Base-by-base conservation (phyloP, 2,113 vertebrate species). In the Cyanocitta stelleri region DNA sequence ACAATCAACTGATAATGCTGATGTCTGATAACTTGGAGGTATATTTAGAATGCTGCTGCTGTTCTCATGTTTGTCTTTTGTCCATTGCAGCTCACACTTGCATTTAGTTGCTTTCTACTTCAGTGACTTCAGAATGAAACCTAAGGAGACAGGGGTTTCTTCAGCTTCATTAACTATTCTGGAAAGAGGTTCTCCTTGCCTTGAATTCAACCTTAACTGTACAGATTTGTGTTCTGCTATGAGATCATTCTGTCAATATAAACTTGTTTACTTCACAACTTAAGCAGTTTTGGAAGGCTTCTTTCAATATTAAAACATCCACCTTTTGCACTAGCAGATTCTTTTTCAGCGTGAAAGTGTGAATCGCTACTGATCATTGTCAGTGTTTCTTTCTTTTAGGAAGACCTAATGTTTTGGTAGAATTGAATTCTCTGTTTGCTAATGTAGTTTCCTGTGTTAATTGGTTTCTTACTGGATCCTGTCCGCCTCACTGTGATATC, bases 121-220 rank as follows among this genome's bases (percentile, higher is more conserved):
- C 55, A 58, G 72, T 88, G 78, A 49, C 51, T 93, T 83, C 43
- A 44, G 79, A 74, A 80, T 55, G 68, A 88, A 93, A 58, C 48
- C 55, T 58, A 16, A 74, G 59, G 78, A 89, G 71, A 68, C 62
- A 24, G 27, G 6, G 23, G 3, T 83, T 94, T 88, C 75, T 88
- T 92, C 79, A 83, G 72, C 75, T 90, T 93, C n/a, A 43, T 92
- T 90, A 30, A 82, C 51, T 95, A 7, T 67, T 93, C 83, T 83
- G 62, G 56, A 68, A 85, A 52, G 21, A 78, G 41, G 55, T 85
- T 33, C 39, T 91, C 20, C 35, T 79, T 91, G 62, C 52, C 69
- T 89, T 78, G 63, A 71, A 35, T 93, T 86, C 68, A 68, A 76
- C 75, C 69, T 77, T 74, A 79, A 32, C 67, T 71, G 63, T 62